These are phyloP conservation scores for Trichosurus vulpecula DNA, from an alignment of 2,797 vertebrate genomes.

Conservation along the genomic window DNA sequence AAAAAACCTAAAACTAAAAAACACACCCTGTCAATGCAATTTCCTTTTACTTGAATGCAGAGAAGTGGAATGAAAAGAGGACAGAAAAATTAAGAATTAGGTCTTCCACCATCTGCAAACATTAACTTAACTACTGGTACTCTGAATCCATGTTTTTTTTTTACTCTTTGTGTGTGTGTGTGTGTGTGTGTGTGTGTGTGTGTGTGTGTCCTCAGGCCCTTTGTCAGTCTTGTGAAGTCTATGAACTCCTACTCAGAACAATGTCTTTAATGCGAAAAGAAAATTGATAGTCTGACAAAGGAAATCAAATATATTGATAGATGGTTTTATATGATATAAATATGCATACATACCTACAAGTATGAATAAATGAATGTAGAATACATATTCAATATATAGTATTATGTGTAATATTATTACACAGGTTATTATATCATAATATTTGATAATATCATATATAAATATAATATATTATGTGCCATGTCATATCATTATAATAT, in stretches of 20 bases:
- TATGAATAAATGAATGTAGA: too few species aligned
- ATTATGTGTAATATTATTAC: too few species aligned
- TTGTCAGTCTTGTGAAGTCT: not conserved
- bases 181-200: too few species aligned
- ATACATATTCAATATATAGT: too few species aligned
- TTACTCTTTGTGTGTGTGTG: too few species aligned
- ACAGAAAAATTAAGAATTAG: not conserved
- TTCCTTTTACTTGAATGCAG: not conserved
- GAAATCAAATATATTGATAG: not conserved
- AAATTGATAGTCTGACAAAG: not conserved
- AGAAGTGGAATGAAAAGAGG: not conserved
- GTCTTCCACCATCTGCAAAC: not conserved
- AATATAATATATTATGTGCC: too few species aligned
- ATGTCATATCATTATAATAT: too few species aligned
- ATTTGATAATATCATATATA: too few species aligned
- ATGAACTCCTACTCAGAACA: not conserved
- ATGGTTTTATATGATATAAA: not conserved
- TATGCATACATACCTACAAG: not conserved
- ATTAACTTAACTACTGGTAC: not conserved
- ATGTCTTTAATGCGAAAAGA: not conserved
- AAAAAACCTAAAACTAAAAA: not conserved
- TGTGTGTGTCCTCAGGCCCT: not conserved
- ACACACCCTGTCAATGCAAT: not conserved
- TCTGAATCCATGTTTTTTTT: not conserved
- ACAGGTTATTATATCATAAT: too few species aligned